phyloP scores from a whole-genome alignment of 2,888 invertebrate species.

The Mactromeris polynyma region DNA sequence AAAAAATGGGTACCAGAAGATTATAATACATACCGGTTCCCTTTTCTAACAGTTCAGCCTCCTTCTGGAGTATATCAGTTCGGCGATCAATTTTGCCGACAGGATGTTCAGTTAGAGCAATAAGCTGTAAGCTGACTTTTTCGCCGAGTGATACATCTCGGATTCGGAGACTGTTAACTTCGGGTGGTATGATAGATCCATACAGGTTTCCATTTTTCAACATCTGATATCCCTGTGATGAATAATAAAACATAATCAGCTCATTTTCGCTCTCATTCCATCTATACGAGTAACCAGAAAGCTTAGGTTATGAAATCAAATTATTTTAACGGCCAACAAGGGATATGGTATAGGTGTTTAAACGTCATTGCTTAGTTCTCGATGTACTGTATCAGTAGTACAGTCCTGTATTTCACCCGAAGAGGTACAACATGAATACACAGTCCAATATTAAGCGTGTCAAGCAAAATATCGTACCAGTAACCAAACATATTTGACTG shows the following conservation, averaged over 20 bases:
- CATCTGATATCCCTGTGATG: constrained; percentile 86
- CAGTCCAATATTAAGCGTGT: too few species aligned
- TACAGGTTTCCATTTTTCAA: constrained; percentile 86
- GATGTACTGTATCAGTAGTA: too few species aligned
- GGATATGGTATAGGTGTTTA: neutral
- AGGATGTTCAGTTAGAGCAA: constrained; percentile 86
- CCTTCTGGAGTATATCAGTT: constrained; percentile 58
- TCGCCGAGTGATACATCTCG: constrained; percentile 86
- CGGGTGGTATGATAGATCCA: constrained; percentile 86
- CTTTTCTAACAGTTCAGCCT: constrained; percentile 58
- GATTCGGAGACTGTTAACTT: constrained; percentile 85
- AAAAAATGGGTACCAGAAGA: neutral
- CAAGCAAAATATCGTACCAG: too few species aligned
- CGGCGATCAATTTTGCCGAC: constrained; percentile 78
- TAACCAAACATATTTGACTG: too few species aligned
- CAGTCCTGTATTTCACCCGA: too few species aligned
- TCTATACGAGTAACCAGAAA: neutral
- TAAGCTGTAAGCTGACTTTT: constrained; percentile 85
- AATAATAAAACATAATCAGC: neutral
- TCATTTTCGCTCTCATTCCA: neutral
- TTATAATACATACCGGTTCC: constrained; percentile 23
- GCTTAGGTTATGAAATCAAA: neutral
- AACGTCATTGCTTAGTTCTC: too few species aligned
- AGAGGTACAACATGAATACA: too few species aligned
- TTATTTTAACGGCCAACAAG: neutral